Evolutionary conservation across 2,888 invertebrate genomes (phyloP), one percentile per base, ranked within the genome.

Genomic region (Emmelina monodactyla): DNA sequence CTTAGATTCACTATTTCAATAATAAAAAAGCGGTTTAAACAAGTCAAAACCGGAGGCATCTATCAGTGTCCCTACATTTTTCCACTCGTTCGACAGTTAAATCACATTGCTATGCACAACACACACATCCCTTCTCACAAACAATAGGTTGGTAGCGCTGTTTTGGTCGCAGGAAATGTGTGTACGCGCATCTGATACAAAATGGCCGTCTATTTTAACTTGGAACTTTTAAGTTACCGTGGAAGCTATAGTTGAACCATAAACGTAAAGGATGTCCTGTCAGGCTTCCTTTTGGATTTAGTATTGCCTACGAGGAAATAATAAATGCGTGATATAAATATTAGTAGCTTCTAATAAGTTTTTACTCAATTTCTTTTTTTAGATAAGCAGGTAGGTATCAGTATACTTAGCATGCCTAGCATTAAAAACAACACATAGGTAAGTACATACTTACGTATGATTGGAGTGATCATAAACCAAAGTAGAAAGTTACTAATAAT

Each of bases 61-160:
- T n/a, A n/a, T n/a, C n/a, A n/a, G n/a, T n/a, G n/a, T n/a, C n/a
- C n/a, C 51, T 37, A 47, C 46, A 46, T 60, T 68, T 66, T 41
- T 66, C 58, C 52, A n/a, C n/a, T n/a, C 44, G 57, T 62, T 66
- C 58, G 61, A 62, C 60, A 59, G 56, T 62, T 58, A 57, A 54
- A 56, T 49, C 52, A 54, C 14, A 59, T 71, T 54, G 43, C 53
- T 65, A 78, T 76, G 62, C 76, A 38, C 40, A 42, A 55, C 78
- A 70, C 75, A 67, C 41, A 48, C 65, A 69, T 70, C 72, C 73
- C 75, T 68, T 66, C 71, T 49, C 55, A 46, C 51, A 54, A 66
- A 78, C 76, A 78, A 78, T 78, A 53, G 76, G 60, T 58, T 59
- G 70, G 68, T 67, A 69, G 69, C 67, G 61, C 69, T 66, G 64